Evolutionary conservation across 2,888 invertebrate species (phyloP), one percentile per base, ranked within the genome.

Genomic region (Cantharis nigra): DNA sequence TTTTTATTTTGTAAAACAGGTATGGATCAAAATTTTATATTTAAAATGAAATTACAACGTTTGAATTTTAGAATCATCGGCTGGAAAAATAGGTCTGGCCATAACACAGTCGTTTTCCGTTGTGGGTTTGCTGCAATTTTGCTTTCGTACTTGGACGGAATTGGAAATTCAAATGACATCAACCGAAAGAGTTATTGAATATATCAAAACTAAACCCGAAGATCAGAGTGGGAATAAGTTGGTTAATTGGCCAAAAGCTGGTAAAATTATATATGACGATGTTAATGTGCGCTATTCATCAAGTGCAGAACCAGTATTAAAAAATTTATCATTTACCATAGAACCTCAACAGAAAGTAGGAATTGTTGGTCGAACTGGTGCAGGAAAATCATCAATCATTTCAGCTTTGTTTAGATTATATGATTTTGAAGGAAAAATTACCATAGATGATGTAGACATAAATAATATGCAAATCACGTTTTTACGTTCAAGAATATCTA

Each of bases 361-460:
- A 3, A 93, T 96, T 10, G 94, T 95, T 3, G 96, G 96, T 0
- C 89, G 96, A 83, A 96, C 96, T 0, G 96, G 96, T 0, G 96
- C 96, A 1, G 96, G 96, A 11, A 95, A 95, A 86, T 94, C 94
- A 0, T 95, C 95, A 0, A 88, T 95, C 69, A 93, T 95, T 82
- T 91, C 94, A 0, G 94, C 95, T 2, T 88, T 97, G 18, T 97
- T 97, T 87, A 94, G 97, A 76, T 87, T 98, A 79, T 93, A 95
- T 7, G 94, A 93, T 79, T 90, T 94, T 67, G 92, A 93, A 75
- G 98, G 98, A 0, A 89, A 91, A 26, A 94, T 98, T 65, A 86
- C 92, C 74, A 96, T 98, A 82, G 98, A 98, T 87, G 93, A 91
- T 0, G 90, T 94, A 3, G 92, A 95, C 84, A 94, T 93, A 0